Conservation (phyloP, 1,140 invertebrate species). For the Bombus ignitus region DNA sequence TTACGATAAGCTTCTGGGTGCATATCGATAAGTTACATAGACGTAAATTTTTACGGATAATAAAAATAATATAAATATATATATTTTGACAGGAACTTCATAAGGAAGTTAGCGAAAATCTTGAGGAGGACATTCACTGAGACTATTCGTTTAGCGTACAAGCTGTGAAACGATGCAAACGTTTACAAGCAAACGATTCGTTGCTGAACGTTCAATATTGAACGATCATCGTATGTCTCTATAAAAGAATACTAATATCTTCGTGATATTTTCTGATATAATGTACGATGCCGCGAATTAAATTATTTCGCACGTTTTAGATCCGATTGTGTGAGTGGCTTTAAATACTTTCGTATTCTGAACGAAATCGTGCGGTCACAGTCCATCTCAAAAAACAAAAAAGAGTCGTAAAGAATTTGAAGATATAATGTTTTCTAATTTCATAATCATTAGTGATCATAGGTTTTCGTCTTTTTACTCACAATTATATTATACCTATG, state of each 20-base stretch:
- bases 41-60: slow-evolving; percentile 64
- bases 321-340: not conserved
- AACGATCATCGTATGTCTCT: not conserved
- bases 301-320: not conserved
- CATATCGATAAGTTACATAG: slow-evolving; percentile 60
- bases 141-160: slow-evolving; percentile 18
- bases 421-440: slow-evolving; percentile 6
- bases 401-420: not conserved
- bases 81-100: slow-evolving; percentile 68
- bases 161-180: not conserved
- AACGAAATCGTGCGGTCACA: not conserved
- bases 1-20: slow-evolving; percentile 57
- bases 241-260: slow-evolving; percentile 15
- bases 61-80: slow-evolving; percentile 42
- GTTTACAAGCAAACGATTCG: not conserved
- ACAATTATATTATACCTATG: not conserved
- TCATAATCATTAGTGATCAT: not conserved
- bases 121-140: slow-evolving; percentile 7
- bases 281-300: not conserved
- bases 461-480: not conserved
- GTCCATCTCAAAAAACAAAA: not conserved
- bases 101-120: slow-evolving; percentile 26
- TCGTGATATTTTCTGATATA: slow-evolving; percentile 19
- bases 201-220: not conserved
- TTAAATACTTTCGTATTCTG: not conserved